Evolutionary conservation across 2,113 vertebrate genomes (phyloP).

Genomic region (Pao palembangensis): DNA sequence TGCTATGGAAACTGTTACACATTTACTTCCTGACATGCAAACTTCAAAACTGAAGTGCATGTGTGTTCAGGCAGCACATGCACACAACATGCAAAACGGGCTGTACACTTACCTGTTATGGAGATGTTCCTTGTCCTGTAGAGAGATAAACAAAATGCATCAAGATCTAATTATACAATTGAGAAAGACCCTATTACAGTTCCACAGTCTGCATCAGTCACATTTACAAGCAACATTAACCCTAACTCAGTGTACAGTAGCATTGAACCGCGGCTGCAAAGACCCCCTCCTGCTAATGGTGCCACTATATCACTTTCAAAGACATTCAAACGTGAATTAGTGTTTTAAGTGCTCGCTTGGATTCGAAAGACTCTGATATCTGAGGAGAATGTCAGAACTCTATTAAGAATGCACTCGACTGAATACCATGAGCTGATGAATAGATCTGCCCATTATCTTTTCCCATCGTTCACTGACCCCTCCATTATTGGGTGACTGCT

Average conservation of each 20-base stretch:
- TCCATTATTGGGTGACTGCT: slow-evolving; percentile 70
- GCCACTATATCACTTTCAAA: slow-evolving; percentile 64
- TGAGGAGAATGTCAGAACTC: slow-evolving; percentile 58
- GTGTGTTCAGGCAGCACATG: neutral
- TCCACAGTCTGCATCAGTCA: neutral
- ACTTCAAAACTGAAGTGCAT: neutral
- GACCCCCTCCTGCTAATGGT: slow-evolving; percentile 25
- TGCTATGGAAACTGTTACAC: slow-evolving; percentile 7
- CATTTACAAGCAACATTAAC: neutral
- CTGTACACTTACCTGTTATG: slow-evolving; percentile 63
- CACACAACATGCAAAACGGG: slow-evolving; percentile 49
- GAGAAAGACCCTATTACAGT: neutral
- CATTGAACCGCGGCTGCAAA: slow-evolving; percentile 1
- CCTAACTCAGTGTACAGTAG: slow-evolving; percentile 4
- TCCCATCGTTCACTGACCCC: slow-evolving; percentile 72
- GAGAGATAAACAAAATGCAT: slow-evolving; percentile 30
- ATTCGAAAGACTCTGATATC: slow-evolving; percentile 60
- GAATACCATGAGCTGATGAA: slow-evolving; percentile 64
- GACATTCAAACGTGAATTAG: slow-evolving; percentile 50
- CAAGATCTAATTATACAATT: neutral
- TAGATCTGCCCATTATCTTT: slow-evolving; percentile 72
- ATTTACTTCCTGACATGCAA: neutral
- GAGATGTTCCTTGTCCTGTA: slow-evolving; percentile 61
- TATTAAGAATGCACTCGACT: slow-evolving; percentile 58
- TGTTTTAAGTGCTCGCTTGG: slow-evolving; percentile 60